Base-by-base conservation (phyloP, 2,113 vertebrate genomes). In the Takifugu bimaculatus region DNA sequence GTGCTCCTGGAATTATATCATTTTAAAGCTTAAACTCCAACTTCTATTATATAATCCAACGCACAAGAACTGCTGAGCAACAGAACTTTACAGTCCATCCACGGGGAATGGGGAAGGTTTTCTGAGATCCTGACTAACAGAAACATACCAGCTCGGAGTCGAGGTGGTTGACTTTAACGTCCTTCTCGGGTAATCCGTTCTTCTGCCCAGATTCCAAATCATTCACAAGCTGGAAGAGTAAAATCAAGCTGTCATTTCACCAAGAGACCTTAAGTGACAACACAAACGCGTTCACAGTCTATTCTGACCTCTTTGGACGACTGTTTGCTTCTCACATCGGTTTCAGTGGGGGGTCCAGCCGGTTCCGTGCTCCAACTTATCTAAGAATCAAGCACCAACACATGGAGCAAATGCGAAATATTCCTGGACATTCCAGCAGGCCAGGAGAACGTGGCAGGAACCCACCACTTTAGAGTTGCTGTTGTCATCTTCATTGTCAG, bases 401-500 rank as follows among this genome's bases (percentile, higher is more conserved):
- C n/a, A 25, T 49, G 15, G 5, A 9, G n/a, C 6, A 49, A 20
- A 39, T 2, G 35, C 35, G 10, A 52, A 26, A 10, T 7, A 1
- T 26, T 10, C 25, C 13, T 39, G 48, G n/a, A 10, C 4, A 1
- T 26, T 10, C 25, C 13, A n/a, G 5, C 4, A n/a, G 60, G 1
- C 15, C 56, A 60, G 43, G 39, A 15, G 1, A 15, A n/a, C n/a
- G 4, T 20, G 20, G 4, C 49, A 26, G 3, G 4, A 9, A 82
- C 84, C 75, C 63, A 87, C 81, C 12, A 48, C 25, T 62, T 64
- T 65, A 4, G 68, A 60, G 55, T 64, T 77, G 28, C 65, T 63
- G 32, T 91, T 85, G 1, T 88, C 85, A 1, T 88, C 85, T 13
- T 88, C 88, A 42, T 88, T 81, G 42, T 91, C 87, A 0, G 55